Percentiles rank a stretch among this genome's conserved stretches.
Evolutionary conservation across 2,797 vertebrate species (phyloP).

Genomic region (Fistularia tabacaria): DNA sequence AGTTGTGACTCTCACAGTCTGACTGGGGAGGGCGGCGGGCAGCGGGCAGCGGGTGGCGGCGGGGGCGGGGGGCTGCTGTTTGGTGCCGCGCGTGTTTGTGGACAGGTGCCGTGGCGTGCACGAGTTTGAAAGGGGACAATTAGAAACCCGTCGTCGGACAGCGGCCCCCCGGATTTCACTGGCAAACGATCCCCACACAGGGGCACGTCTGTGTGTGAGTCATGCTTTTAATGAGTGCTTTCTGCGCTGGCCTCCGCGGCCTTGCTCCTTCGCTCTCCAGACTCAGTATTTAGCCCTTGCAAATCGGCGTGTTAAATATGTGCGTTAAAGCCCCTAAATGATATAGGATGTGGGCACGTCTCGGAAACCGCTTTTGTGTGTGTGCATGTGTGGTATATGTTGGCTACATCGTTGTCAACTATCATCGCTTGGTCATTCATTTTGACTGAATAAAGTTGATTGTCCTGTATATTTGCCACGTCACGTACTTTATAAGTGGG

Average conservation of each 20-base stretch:
- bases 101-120: slow-evolving; percentile 8
- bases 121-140: slow-evolving; percentile 53
- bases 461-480: not conserved
- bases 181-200: slow-evolving; percentile 67
- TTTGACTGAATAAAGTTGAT: too few species aligned
- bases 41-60: too few species aligned
- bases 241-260: slow-evolving; percentile 60
- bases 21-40: slow-evolving; percentile 20
- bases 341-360: slow-evolving; percentile 31
- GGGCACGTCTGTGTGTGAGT: slow-evolving; percentile 53
- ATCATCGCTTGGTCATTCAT: too few species aligned
- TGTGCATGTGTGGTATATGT: too few species aligned
- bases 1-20: slow-evolving; percentile 67
- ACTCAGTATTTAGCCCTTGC: slow-evolving; percentile 57
- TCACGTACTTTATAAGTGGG: slow-evolving; percentile 45
- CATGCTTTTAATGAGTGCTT: slow-evolving; percentile 73
- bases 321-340: slow-evolving; percentile 45
- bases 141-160: slow-evolving; percentile 72
- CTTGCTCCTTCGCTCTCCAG: slow-evolving; percentile 54
- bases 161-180: slow-evolving; percentile 63
- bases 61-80: slow-evolving; percentile 13
- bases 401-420: too few species aligned
- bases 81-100: slow-evolving; percentile 17
- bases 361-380: slow-evolving; percentile 47
- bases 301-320: slow-evolving; percentile 50